These are phyloP conservation scores for Peromyscus californicus DNA, from an alignment of 2,113 vertebrate genomes.

Conservation along the genomic window DNA sequence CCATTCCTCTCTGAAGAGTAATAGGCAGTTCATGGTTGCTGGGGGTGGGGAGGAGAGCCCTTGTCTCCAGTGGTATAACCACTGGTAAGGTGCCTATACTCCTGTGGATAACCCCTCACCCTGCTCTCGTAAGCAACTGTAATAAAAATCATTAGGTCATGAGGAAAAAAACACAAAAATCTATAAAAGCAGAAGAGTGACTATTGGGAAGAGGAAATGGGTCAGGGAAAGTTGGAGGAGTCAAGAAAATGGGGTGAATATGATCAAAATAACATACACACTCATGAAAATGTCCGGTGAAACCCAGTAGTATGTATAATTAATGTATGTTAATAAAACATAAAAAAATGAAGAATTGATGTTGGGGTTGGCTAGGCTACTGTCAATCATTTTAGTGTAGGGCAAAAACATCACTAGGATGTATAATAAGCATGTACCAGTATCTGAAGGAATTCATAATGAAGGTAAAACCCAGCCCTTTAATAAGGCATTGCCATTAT, in stretches of 20 bases:
- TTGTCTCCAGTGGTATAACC: not conserved
- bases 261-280: not conserved
- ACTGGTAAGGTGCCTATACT: not conserved
- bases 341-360: not conserved
- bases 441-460: not conserved
- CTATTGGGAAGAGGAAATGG: not conserved
- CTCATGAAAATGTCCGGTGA: not conserved
- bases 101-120: not conserved
- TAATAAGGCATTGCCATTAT: not conserved
- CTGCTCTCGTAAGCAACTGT: not conserved
- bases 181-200: not conserved
- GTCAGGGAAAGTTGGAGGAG: not conserved
- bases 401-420: not conserved
- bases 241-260: not conserved
- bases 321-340: not conserved
- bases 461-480: not conserved
- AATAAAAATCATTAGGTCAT: not conserved
- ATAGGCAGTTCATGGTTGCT: not conserved
- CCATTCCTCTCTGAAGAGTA: not conserved
- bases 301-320: not conserved
- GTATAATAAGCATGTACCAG: not conserved
- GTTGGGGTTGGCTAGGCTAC: not conserved
- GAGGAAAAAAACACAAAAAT: not conserved
- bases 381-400: not conserved
- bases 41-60: too few relatives aligned